Conservation (phyloP, 2,113 vertebrate species). For the Hippoglossus stenolepis region DNA sequence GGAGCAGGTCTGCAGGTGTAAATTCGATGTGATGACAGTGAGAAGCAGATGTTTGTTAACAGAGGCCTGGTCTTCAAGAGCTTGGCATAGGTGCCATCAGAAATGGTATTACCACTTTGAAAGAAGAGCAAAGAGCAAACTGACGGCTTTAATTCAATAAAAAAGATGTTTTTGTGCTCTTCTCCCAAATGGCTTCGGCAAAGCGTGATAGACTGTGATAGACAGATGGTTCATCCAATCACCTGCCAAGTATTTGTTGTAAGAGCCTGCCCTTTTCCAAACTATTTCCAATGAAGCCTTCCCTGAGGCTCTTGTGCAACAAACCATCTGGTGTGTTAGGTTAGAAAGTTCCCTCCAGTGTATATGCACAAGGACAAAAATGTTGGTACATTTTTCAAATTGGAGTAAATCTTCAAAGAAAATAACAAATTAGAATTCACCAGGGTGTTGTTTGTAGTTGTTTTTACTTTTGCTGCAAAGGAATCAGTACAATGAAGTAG, state of each 20-base stretch:
- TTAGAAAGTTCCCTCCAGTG: neutral
- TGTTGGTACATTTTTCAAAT: neutral
- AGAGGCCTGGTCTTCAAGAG: too few species aligned
- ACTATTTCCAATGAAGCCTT: neutral
- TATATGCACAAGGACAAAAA: neutral
- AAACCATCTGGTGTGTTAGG: neutral
- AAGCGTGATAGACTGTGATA: neutral
- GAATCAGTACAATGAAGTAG: neutral
- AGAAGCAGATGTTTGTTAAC: neutral
- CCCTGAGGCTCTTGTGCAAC: neutral
- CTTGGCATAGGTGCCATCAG: too few species aligned
- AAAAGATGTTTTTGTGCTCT: neutral
- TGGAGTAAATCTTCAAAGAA: too few species aligned
- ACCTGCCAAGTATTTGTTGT: neutral
- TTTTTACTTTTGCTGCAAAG: neutral
- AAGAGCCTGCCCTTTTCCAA: neutral
- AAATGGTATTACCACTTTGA: neutral
- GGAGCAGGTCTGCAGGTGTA: too few species aligned
- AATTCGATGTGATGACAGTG: neutral
- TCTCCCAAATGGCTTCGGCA: neutral
- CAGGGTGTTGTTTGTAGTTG: constrained; percentile 5
- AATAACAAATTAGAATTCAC: neutral
- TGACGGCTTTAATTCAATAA: neutral
- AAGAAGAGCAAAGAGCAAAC: neutral
- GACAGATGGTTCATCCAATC: neutral